These are phyloP conservation scores for Todiramphus chloris DNA, from an alignment of 2,113 vertebrate species.

Conservation along the genomic window DNA sequence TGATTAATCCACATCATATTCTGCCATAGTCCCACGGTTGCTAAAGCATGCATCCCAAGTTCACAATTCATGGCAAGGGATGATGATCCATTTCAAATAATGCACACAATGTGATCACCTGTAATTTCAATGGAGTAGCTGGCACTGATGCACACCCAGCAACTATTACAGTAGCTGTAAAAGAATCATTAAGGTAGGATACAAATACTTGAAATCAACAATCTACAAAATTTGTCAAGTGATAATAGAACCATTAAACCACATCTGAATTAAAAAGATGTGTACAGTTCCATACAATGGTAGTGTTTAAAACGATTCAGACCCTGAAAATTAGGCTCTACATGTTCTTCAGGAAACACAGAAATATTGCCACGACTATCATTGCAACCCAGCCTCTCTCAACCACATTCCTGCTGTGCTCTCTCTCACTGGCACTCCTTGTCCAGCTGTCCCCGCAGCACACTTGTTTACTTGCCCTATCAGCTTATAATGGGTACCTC, in stretches of 20 bases:
- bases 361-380: neutral
- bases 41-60: neutral
- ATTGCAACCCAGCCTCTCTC: neutral
- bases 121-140: neutral
- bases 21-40: neutral
- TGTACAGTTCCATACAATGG: neutral
- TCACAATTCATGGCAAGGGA: neutral
- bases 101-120: neutral
- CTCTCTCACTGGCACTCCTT: neutral
- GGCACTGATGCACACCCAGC: neutral
- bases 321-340: neutral
- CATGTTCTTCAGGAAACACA: neutral
- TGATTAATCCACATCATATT: neutral
- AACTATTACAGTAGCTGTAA: neutral
- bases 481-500: neutral
- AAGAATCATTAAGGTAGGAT: neutral
- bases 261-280: neutral
- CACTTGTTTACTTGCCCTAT: neutral
- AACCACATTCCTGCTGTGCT: neutral
- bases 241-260: neutral
- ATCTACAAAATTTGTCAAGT: neutral
- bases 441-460: neutral
- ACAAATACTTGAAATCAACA: conserved; percentile 1
- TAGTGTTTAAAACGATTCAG: neutral
- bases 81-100: neutral